Base-by-base conservation (phyloP, 2,888 invertebrate species). In the Catocala nupta region DNA sequence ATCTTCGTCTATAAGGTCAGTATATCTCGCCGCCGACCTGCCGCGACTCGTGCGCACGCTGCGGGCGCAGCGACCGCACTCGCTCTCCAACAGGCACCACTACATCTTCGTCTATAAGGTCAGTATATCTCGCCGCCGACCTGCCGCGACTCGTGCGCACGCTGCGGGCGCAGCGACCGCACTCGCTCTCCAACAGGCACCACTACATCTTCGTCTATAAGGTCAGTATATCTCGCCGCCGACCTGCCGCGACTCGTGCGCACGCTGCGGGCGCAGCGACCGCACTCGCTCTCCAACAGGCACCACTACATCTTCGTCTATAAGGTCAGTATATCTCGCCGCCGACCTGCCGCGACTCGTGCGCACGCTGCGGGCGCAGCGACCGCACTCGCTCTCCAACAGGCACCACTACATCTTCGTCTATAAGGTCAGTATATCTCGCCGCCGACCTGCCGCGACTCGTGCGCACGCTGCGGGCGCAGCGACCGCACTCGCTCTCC, bases 291-390 rank as follows among this genome's bases (percentile, higher is more conserved):
- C 33, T 97, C 98, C 89, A 98, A 98, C 65, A 96, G 97, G 82
- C 98, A 98, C 82, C 99, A 99, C 92, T 99, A 99, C 90, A 96
- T 96, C 82, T 98, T 98, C 92, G 96, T 99, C 71, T 98, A 99
- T 89, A 97, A 97, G 36, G 36, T 39, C 36, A 39, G 36, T 39
- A 39, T 39, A 39, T 39, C 36, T 39, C n/a, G 71, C 95, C 57
- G 97, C 98, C 12, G 98, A 99, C 90, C 96, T 99, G 85, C 97
- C 98, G 66, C 96, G 97, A 84, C 96, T 96, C 78, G 98, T 98
- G 65, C 97, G 97, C 77, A 96, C 95, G 73, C 95, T 99, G 82
- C 95, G 99, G 72, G 95, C 97, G 80, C 98, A 98, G 84, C 94
- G 99, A 11, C 98, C 98, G 51, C 98, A 98, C 77, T 96, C 98